Conservation (phyloP, 1,140 invertebrate species). For the Euwallacea fornicatus region DNA sequence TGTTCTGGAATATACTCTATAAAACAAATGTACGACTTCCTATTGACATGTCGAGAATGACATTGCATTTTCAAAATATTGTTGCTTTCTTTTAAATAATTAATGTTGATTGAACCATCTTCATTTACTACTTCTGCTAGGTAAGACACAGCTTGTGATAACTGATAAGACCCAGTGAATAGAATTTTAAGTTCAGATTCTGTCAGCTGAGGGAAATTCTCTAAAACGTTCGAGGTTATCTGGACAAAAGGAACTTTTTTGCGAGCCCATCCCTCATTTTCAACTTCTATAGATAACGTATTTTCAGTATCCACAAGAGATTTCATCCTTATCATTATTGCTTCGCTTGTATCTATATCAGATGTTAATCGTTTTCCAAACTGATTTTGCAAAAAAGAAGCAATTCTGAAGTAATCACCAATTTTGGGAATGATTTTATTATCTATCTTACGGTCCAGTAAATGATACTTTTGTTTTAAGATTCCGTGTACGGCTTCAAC, state of each 20-base stretch:
- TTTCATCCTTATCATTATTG: neutral
- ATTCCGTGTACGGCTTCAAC: slow-evolving; percentile 5
- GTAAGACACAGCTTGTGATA: neutral
- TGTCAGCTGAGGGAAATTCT: neutral
- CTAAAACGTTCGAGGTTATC: neutral
- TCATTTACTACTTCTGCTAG: neutral
- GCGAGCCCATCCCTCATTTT: neutral
- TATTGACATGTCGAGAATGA: neutral
- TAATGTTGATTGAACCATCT: neutral
- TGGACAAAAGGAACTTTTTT: neutral
- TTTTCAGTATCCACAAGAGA: neutral
- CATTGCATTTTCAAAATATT: neutral
- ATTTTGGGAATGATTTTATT: neutral
- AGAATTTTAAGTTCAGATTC: neutral
- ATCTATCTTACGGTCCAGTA: neutral
- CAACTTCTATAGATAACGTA: neutral
- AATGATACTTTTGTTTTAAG: no score
- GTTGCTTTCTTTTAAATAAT: neutral
- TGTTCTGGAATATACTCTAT: neutral
- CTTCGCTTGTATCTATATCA: neutral
- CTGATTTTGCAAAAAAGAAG: neutral
- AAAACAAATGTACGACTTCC: neutral
- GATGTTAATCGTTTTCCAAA: neutral
- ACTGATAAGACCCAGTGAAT: neutral
- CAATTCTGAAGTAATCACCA: no score